A percentile compares a stretch with the other conserved stretches of the same genome.
phyloP scores from a whole-genome alignment of 35 echinoderm and acorn worm species.

The Stichopus chloronotus region DNA sequence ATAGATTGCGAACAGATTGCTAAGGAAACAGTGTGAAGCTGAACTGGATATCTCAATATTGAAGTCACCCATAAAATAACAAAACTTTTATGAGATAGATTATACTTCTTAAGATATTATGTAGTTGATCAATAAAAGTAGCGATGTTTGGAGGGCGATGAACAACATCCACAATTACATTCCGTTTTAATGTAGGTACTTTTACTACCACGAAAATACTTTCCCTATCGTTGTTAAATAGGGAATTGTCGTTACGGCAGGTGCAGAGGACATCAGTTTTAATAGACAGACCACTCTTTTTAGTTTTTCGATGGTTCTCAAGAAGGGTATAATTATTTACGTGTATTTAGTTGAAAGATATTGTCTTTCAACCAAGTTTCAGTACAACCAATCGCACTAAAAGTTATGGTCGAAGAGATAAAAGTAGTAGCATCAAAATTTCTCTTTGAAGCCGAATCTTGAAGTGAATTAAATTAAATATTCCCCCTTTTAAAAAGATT shows the following conservation, averaged over 20 bases:
- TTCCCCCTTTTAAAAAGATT: not conserved
- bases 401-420: not conserved
- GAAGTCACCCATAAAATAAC: constrained; percentile 9
- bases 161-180: not conserved
- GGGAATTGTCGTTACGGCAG: not conserved
- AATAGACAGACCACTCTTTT: not conserved
- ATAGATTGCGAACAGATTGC: too few relatives aligned
- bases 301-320: not conserved
- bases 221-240: too few relatives aligned
- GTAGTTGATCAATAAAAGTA: not conserved
- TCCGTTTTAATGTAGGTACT: not conserved
- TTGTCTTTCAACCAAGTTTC: constrained; percentile 17
- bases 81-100: not conserved
- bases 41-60: not conserved
- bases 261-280: not conserved
- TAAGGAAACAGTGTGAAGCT: not conserved
- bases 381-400: not conserved
- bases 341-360: not conserved
- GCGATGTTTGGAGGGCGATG: too few relatives aligned
- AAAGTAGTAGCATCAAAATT: not conserved
- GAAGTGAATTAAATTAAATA: not conserved
- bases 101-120: not conserved
- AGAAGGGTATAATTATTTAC: not conserved
- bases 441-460: not conserved
- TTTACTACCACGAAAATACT: not conserved